Conservation (phyloP, 1,140 invertebrate species). For the Doryteuthis pealeii region DNA sequence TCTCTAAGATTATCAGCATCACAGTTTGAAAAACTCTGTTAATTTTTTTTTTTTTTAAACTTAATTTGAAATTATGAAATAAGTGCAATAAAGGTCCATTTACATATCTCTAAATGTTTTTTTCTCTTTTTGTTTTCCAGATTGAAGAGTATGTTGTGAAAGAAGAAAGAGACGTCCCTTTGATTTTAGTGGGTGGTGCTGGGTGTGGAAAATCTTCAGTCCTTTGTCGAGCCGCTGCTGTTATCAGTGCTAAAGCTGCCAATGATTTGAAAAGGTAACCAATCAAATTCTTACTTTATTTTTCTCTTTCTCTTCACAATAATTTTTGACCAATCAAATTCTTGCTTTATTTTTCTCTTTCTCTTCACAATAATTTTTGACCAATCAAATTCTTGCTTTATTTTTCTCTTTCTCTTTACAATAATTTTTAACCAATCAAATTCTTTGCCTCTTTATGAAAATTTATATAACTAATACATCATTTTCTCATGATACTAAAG, state of each 20-base stretch:
- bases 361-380: background rate
- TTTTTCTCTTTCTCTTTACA: background rate
- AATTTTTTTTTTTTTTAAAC: too few species aligned
- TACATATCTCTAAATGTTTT: too few species aligned
- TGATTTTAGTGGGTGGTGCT: conserved; percentile 48
- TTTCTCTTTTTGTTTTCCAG: conserved; percentile 21
- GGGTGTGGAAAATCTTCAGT: conserved; percentile 54
- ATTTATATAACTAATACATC: too few species aligned
- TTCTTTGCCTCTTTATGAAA: background rate
- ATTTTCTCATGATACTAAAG: too few species aligned
- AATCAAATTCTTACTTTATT: background rate
- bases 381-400: background rate
- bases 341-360: background rate
- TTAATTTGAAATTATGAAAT: too few species aligned
- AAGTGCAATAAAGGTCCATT: too few species aligned
- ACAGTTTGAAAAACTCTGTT: too few species aligned
- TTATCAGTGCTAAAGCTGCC: conserved; percentile 34
- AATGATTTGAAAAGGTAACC: conserved; percentile 39
- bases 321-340: too few species aligned
- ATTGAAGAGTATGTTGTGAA: conserved; percentile 52
- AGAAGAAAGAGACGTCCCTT: conserved; percentile 52
- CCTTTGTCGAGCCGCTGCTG: conserved; percentile 44
- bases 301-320: background rate
- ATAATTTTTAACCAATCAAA: too few species aligned
- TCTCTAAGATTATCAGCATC: too few species aligned